phyloP scores from a whole-genome alignment of 92 coral and sea anemone genomes.

The Montipora capitata region DNA sequence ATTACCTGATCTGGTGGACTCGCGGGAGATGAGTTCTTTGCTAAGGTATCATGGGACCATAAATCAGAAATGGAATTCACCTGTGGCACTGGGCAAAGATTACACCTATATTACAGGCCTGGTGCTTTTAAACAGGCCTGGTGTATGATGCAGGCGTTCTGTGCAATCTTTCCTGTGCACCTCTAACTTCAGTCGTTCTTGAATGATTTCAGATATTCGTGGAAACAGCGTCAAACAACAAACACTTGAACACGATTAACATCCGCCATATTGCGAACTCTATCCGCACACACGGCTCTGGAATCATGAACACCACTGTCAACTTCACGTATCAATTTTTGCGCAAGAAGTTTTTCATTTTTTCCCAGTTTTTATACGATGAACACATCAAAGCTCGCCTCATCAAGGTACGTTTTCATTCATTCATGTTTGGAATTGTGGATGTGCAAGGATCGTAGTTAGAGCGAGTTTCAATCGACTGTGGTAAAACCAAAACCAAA shows the following conservation, averaged over 20 bases:
- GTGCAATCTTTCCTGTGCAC: neutral
- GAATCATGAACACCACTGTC: constrained; percentile 99
- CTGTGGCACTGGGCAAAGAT: no score
- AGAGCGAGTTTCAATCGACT: no score
- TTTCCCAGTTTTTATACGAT: constrained; percentile 97
- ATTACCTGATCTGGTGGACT: no score
- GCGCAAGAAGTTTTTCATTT: constrained; percentile 98
- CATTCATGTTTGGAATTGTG: no score
- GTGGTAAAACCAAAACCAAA: no score
- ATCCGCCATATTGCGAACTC: constrained; percentile 99
- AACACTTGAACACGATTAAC: constrained; percentile 97
- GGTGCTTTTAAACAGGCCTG: neutral
- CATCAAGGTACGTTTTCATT: constrained; percentile 80
- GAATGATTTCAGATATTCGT: constrained; percentile 86
- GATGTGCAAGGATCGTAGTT: no score
- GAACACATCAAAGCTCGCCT: constrained; percentile 99
- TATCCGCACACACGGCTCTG: constrained; percentile 97
- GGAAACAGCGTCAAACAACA: constrained; percentile 97
- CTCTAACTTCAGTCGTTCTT: neutral
- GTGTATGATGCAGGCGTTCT: neutral
- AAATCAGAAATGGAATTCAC: no score
- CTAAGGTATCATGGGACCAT: no score
- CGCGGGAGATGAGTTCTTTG: no score
- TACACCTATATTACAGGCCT: no score
- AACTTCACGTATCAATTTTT: constrained; percentile 98